Evolutionary conservation across 2,113 vertebrate genomes (phyloP).

Genomic region (Lepus timidus): DNA sequence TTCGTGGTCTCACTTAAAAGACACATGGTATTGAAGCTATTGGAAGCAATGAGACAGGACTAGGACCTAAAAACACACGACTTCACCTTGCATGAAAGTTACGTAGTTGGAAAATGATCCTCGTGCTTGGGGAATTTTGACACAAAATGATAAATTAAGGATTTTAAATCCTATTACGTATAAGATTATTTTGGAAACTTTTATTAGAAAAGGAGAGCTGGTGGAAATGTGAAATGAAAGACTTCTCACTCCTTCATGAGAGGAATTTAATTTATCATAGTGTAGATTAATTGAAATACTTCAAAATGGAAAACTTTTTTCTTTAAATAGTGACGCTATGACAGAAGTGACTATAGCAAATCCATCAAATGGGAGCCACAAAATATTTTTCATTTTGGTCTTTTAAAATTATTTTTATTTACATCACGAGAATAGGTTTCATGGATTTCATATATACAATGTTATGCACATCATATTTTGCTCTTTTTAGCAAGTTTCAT

Average conservation of each 20-base stretch:
- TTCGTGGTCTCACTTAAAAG: constrained; percentile 52
- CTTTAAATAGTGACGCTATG: not conserved
- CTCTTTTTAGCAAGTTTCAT: constrained; percentile 2
- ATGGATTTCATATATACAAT: too few relatives aligned
- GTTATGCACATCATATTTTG: not conserved
- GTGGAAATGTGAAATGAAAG: constrained; percentile 60
- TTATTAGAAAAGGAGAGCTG: constrained; percentile 57
- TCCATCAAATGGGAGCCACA: not conserved
- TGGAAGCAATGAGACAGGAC: not conserved
- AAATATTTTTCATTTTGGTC: not conserved
- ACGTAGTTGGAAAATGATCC: constrained; percentile 63
- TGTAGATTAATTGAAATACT: constrained; percentile 67
- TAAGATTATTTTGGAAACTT: constrained; percentile 63
- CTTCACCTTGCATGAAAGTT: constrained; percentile 61
- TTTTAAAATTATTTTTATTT: not conserved
- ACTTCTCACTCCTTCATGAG: constrained; percentile 40
- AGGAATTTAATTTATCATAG: constrained; percentile 68
- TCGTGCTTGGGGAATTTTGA: not conserved
- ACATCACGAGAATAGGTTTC: too few relatives aligned
- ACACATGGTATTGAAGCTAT: constrained; percentile 36
- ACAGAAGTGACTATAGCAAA: constrained; percentile 63
- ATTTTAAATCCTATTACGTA: constrained; percentile 71
- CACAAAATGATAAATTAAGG: constrained; percentile 41
- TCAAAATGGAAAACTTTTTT: not conserved
- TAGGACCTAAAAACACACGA: constrained; percentile 35